These are phyloP conservation scores for Suricata suricatta DNA, from an alignment of 2,113 vertebrate genomes.

Conservation along the genomic window DNA sequence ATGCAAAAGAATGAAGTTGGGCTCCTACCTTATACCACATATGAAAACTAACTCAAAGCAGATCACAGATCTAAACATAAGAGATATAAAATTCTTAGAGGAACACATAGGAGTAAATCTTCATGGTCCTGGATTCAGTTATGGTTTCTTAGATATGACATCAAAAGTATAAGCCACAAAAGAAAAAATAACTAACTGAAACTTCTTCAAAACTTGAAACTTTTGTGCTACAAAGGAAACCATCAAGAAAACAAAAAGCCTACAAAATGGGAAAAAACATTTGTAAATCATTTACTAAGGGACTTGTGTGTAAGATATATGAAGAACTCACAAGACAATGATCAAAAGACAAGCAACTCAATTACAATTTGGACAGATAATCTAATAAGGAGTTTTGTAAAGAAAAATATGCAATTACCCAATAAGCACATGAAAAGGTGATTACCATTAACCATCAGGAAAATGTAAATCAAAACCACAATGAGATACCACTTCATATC, in stretches of 20 bases:
- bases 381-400: not conserved
- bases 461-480: constrained; percentile 4
- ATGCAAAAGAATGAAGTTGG: not conserved
- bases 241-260: not conserved
- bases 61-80: not conserved
- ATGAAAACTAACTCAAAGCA: not conserved
- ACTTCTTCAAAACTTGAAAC: not conserved
- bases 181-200: not conserved
- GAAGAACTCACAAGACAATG: not conserved
- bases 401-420: not conserved
- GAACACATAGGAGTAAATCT: not conserved
- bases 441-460: not conserved
- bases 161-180: not conserved
- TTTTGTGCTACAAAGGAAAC: not conserved
- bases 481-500: not conserved
- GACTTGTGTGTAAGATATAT: not conserved
- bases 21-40: not conserved
- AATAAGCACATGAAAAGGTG: not conserved
- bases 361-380: not conserved
- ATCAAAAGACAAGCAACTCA: constrained; percentile 5
- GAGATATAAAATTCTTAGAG: not conserved
- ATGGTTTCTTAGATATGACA: not conserved
- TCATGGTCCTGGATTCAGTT: not conserved
- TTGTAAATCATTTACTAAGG: not conserved
- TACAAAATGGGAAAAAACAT: not conserved